These are phyloP conservation scores for Torymus tubicola DNA, from an alignment of 2,888 invertebrate genomes.

Conservation along the genomic window DNA sequence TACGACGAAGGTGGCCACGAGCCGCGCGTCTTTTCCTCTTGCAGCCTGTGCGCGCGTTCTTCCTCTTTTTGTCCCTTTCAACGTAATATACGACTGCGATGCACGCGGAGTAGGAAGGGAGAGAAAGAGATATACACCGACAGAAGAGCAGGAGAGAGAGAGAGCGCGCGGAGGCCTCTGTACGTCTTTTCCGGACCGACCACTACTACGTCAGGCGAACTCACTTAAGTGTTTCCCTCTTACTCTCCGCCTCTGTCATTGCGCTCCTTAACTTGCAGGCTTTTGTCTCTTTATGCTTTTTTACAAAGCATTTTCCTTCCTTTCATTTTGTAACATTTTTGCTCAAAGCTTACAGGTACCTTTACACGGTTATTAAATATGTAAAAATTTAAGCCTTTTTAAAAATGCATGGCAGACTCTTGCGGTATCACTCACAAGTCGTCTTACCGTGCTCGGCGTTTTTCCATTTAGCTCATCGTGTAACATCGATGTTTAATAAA, in stretches of 20 bases:
- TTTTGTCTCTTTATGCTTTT: not conserved
- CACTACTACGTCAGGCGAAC: slow-evolving; percentile 31
- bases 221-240: slow-evolving; percentile 33
- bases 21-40: not conserved
- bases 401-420: too few species aligned
- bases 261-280: slow-evolving; percentile 1
- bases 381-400: too few species aligned
- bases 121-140: not conserved
- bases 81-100: slow-evolving; percentile 47
- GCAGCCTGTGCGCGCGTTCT: too few species aligned
- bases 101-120: slow-evolving; percentile 15
- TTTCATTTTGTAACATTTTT: too few species aligned
- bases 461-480: too few species aligned
- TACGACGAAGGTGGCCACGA: slow-evolving; percentile 32
- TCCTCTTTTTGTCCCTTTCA: slow-evolving; percentile 37
- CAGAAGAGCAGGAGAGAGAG: not conserved
- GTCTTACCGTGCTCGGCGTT: too few species aligned
- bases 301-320: too few species aligned
- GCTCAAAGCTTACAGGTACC: too few species aligned
- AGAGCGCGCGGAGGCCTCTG: slow-evolving; percentile 3
- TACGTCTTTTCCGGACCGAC: slow-evolving; percentile 20
- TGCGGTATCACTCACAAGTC: too few species aligned
- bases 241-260: not conserved
- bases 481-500: too few species aligned
- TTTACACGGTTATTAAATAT: too few species aligned